Conservation (phyloP, 2,797 vertebrate genomes). For the Merluccius polli region DNA sequence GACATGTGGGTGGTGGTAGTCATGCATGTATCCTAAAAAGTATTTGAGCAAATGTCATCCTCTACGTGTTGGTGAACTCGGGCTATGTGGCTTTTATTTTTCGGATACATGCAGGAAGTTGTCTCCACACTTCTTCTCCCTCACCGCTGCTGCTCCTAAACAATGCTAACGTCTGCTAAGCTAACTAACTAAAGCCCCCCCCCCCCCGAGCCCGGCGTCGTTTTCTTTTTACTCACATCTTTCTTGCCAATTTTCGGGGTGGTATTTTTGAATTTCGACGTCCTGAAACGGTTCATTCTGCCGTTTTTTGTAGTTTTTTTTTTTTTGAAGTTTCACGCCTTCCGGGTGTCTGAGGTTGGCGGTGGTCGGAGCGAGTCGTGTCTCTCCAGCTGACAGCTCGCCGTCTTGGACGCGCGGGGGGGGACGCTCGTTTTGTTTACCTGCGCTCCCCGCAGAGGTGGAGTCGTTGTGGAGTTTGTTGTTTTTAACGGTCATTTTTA, state of each 20-base stretch:
- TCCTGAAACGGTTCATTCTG: conserved; percentile 91
- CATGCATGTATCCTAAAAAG: not conserved
- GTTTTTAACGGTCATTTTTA: not conserved
- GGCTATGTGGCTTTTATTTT: not conserved
- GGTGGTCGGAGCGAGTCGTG: not conserved
- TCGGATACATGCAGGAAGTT: conserved; percentile 68
- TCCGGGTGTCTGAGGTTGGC: conserved; percentile 71
- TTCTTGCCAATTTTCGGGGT: conserved; percentile 83
- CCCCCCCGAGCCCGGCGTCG: not conserved
- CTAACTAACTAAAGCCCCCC: not conserved
- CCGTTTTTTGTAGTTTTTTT: conserved; percentile 44
- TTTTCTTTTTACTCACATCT: conserved; percentile 77
- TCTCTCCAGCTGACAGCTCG: conserved; percentile 27
- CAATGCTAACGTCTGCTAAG: conserved; percentile 40
- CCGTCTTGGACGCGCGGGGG: not conserved
- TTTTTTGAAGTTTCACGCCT: conserved; percentile 56
- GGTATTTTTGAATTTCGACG: conserved; percentile 90
- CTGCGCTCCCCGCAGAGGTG: conserved; percentile 24
- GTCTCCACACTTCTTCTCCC: conserved; percentile 44
- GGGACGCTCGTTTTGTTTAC: conserved; percentile 48
- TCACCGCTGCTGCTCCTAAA: conserved; percentile 35
- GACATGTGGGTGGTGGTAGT: not conserved
- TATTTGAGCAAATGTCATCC: not conserved
- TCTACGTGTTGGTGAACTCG: not conserved
- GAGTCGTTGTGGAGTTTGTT: conserved; percentile 5